phyloP scores from a whole-genome alignment of 2,113 vertebrate species.

The Electrona antarctica region DNA sequence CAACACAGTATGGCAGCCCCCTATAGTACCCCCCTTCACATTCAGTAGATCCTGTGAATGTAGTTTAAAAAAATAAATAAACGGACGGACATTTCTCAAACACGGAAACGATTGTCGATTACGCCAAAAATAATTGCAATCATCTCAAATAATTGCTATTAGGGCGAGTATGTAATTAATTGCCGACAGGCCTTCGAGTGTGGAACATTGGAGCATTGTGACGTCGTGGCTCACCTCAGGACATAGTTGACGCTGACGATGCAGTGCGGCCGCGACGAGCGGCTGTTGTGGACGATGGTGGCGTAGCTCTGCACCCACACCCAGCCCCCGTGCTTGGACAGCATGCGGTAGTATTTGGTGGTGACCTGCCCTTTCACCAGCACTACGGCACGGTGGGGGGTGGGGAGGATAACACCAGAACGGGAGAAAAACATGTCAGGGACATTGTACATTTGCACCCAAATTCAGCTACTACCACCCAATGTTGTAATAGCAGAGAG shows the following conservation, averaged over 20 bases:
- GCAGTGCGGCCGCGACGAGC: conserved; percentile 94
- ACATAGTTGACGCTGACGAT: conserved; percentile 98
- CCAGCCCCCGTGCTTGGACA: conserved; percentile 93
- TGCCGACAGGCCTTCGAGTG: too few species aligned
- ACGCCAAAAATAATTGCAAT: too few species aligned
- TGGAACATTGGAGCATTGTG: background rate
- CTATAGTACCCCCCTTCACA: too few species aligned
- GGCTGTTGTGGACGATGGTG: conserved; percentile 95
- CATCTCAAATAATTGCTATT: background rate
- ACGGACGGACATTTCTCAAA: too few species aligned
- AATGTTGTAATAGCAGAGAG: too few species aligned
- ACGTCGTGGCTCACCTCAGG: conserved; percentile 87
- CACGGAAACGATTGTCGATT: too few species aligned
- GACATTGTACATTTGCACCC: too few species aligned
- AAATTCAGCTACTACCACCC: too few species aligned
- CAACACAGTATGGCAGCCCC: too few species aligned
- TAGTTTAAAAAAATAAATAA: too few species aligned
- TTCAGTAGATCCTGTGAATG: too few species aligned
- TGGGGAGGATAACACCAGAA: conserved; percentile 3
- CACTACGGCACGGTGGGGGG: conserved; percentile 74
- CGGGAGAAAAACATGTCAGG: background rate
- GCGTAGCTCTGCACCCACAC: conserved; percentile 97
- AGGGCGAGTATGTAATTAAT: background rate
- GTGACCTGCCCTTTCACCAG: conserved; percentile 95
- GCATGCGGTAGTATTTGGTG: conserved; percentile 92